A percentile compares a stretch with the other conserved stretches of the same genome.
Conservation (phyloP, 1,140 invertebrate species). For the Parasteatoda tepidariorum region DNA sequence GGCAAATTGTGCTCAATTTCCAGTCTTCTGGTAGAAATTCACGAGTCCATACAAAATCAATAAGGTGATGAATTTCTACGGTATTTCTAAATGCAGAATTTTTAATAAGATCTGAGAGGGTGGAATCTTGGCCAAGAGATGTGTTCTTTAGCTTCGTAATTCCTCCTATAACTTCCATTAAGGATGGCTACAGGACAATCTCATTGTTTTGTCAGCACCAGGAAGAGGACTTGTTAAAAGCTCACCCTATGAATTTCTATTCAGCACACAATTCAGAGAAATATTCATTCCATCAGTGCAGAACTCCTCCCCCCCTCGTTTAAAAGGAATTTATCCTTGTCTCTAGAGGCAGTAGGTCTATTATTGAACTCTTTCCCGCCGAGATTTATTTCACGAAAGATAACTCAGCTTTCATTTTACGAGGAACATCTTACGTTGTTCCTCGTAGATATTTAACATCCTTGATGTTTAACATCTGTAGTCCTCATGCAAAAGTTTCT, state of each 20-base stretch:
- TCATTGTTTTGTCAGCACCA: conserved; percentile 5
- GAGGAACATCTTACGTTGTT: no score
- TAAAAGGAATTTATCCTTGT: conserved; percentile 22
- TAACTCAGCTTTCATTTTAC: conserved; percentile 11
- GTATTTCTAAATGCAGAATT: neutral
- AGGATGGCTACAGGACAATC: conserved; percentile 15
- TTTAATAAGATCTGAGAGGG: neutral
- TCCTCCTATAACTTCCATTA: conserved; percentile 9
- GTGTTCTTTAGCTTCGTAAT: neutral
- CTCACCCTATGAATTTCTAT: neutral
- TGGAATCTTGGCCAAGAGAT: neutral
- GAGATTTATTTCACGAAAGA: conserved; percentile 3
- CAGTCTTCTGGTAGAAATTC: neutral
- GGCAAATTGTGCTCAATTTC: neutral
- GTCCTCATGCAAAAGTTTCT: neutral
- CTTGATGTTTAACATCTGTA: neutral
- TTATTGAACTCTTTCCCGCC: neutral
- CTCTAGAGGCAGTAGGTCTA: neutral
- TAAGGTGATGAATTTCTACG: neutral
- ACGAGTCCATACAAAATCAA: neutral
- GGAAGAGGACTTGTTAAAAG: neutral
- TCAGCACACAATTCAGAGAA: conserved; percentile 1
- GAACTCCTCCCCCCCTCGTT: neutral
- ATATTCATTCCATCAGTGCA: neutral
- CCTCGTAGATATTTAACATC: conserved; percentile 1